A percentile compares a stretch with the other conserved stretches of the same genome.
Conservation (phyloP, 2,888 invertebrate genomes). For the Norana najaformis region DNA sequence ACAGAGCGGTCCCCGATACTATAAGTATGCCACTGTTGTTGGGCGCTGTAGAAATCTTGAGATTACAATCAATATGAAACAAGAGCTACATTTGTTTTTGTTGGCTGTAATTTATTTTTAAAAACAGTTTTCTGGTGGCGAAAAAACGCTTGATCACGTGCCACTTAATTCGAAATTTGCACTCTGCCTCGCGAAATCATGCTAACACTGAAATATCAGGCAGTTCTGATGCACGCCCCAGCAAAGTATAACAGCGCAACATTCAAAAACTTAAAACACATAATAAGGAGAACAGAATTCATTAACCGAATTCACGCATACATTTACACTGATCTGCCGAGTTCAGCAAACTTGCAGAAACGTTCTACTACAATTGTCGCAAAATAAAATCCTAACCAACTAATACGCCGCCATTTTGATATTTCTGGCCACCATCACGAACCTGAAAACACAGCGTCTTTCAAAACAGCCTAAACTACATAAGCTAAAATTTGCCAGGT, state of each 20-base stretch:
- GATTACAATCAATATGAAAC: too few species aligned
- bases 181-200: not conserved
- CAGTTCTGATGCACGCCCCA: too few species aligned
- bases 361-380: not conserved
- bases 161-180: not conserved
- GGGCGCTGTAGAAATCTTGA: too few species aligned
- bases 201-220: not conserved
- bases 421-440: not conserved
- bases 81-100: too few species aligned
- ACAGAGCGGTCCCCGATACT: too few species aligned
- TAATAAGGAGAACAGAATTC: not conserved
- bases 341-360: not conserved
- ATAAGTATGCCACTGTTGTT: too few species aligned
- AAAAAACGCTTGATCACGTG: not conserved
- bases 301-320: not conserved
- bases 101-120: too few species aligned
- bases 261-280: not conserved
- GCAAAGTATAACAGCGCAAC: not conserved
- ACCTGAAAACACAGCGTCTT: not conserved
- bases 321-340: not conserved
- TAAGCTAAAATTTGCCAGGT: not conserved
- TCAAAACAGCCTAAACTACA: not conserved
- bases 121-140: too few species aligned
- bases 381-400: too few species aligned
- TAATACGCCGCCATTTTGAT: not conserved